Percentiles rank a stretch among this genome's conserved stretches.
Conservation (phyloP, 2,113 vertebrate genomes). For the Cathartes aura region DNA sequence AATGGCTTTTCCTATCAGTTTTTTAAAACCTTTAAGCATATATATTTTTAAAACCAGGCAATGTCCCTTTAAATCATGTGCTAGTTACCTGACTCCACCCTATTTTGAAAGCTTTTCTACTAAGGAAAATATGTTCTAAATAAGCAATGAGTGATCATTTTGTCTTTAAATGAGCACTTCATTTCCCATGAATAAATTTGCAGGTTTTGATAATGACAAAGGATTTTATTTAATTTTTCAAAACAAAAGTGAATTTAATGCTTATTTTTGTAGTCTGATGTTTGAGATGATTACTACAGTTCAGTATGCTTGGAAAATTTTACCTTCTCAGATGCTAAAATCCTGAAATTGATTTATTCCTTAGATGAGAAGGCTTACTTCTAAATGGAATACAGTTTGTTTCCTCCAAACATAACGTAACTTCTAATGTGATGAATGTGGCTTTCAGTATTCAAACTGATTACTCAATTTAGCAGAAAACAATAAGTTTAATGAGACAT, state of each 20-base stretch:
- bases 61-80: not conserved
- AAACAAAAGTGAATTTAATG: not conserved
- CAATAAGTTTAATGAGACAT: slow-evolving; percentile 43
- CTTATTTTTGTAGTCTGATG: not conserved
- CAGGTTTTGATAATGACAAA: not conserved
- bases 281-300: not conserved
- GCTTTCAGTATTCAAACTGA: slow-evolving; percentile 17
- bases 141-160: not conserved
- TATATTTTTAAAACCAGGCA: not conserved
- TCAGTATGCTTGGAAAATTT: not conserved
- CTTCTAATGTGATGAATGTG: slow-evolving; percentile 40
- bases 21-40: not conserved
- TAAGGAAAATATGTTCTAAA: not conserved
- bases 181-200: not conserved
- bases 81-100: not conserved
- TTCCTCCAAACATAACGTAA: not conserved
- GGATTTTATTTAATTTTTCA: not conserved
- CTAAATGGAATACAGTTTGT: not conserved
- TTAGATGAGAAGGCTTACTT: not conserved
- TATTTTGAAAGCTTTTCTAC: not conserved
- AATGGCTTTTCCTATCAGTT: not conserved
- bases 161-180: not conserved
- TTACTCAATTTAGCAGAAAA: slow-evolving; percentile 51
- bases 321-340: not conserved
- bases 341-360: not conserved